Evolutionary conservation across 2,797 vertebrate species (phyloP), one percentile per base, ranked within the genome.

Genomic region (Decapterus maruadsi): DNA sequence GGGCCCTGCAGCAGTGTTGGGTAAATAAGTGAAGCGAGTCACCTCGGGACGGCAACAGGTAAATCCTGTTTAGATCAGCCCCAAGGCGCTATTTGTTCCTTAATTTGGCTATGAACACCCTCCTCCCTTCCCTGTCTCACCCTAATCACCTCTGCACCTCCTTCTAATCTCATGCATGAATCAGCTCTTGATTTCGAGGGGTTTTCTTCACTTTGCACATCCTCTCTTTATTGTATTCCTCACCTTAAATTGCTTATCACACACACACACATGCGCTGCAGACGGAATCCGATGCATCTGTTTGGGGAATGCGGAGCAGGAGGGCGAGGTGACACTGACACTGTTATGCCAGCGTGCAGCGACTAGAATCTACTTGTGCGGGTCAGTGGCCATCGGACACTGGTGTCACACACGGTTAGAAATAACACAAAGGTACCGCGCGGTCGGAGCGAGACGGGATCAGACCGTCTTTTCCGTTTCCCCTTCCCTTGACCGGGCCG

Each of bases 61-160:
- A 93, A 92, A 94, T 94, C 92, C 88, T 90, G 93, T 94, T 93
- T 81, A 77, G 70, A 85, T 89, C 81, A 83, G 82, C 87, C 90
- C 89, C 83, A 65, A 83, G 88, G 90, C 87, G 3, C 81, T 63
- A 59, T 80, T 85, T 89, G 83, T 88, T 90, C 84, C 84, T 76
- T 85, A 74, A 89, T 88, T 87, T 84, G 81, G 68, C 70, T 81
- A 42, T 4, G 17, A 88, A 77, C 45, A 40, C 72, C 63, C 64
- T 14, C 72, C 16, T 48, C 20, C 58, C 46, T 67, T 65, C 38
- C 58, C 38, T 20, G 50, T 70, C 72, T 73, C 70, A 64, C 62
- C 84, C 81, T 89, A 86, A 90, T 90, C 83, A 88, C 80, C 80
- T 58, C 74, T 19, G 13, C 60, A 70, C 75, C 67, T 74, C 54